phyloP scores from a whole-genome alignment of 2,113 vertebrate genomes.

The Vidua macroura region DNA sequence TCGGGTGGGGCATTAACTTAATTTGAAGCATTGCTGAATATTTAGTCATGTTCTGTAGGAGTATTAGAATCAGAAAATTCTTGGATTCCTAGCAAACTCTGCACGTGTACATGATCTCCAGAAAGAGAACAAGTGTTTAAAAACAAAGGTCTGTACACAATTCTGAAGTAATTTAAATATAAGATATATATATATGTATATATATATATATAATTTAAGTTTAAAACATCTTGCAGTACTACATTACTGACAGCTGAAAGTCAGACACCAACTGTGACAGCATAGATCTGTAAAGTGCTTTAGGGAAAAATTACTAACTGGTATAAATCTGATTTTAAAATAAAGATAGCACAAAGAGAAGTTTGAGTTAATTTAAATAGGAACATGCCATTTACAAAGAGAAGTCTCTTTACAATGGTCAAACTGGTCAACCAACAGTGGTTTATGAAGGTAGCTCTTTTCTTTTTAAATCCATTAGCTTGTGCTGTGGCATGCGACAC shows the following conservation, averaged over 20 bases:
- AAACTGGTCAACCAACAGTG: not conserved
- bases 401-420: not conserved
- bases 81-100: constrained; percentile 57
- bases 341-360: not conserved
- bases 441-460: not conserved
- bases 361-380: constrained; percentile 1
- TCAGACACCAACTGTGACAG: constrained; percentile 56
- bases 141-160: constrained; percentile 25
- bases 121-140: constrained; percentile 55
- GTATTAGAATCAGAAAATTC: constrained; percentile 56
- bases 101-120: constrained; percentile 33
- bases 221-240: constrained; percentile 49
- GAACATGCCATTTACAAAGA: not conserved
- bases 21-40: constrained; percentile 59
- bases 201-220: constrained; percentile 12
- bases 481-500: not conserved
- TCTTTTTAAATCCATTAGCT: not conserved
- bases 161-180: constrained; percentile 47
- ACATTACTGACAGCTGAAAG: constrained; percentile 47
- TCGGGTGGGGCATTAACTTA: constrained; percentile 60
- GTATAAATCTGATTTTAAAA: constrained; percentile 45
- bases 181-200: not conserved
- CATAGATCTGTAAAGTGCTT: constrained; percentile 36
- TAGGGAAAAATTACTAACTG: constrained; percentile 35
- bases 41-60: constrained; percentile 68